Evolutionary conservation across 1,140 invertebrate genomes (phyloP).

Genomic region (Ridgeia piscesae): DNA sequence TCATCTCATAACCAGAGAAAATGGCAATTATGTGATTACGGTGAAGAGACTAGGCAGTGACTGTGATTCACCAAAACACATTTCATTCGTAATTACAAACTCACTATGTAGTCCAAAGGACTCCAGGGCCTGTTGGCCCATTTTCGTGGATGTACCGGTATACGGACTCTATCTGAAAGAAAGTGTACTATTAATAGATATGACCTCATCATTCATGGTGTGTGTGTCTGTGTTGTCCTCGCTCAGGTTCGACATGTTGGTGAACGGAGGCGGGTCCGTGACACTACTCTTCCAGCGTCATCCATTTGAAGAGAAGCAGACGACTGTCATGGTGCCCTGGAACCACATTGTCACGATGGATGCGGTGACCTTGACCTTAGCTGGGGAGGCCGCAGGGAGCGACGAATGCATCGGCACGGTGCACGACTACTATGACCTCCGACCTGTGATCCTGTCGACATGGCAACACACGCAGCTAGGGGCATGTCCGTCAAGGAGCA

Average conservation of each 20-base stretch:
- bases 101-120: too few species aligned
- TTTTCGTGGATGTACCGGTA: neutral
- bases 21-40: too few species aligned
- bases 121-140: too few species aligned
- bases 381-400: slow-evolving; percentile 50
- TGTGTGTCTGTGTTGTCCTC: neutral
- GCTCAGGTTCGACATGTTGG: slow-evolving; percentile 90
- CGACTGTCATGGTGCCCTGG: slow-evolving; percentile 93
- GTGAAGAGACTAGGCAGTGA: too few species aligned
- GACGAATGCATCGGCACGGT: slow-evolving; percentile 59
- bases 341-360: slow-evolving; percentile 76
- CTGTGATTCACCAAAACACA: too few species aligned
- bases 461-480: slow-evolving; percentile 94
- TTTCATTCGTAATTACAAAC: too few species aligned
- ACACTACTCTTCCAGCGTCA: slow-evolving; percentile 90
- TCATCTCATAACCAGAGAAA: too few species aligned
- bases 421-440: slow-evolving; percentile 91
- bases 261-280: slow-evolving; percentile 94
- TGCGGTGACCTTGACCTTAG: slow-evolving; percentile 73
- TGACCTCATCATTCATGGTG: neutral
- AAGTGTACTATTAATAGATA: neutral
- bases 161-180: too few species aligned
- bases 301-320: slow-evolving; percentile 85
- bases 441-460: slow-evolving; percentile 89
- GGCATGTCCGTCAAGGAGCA: slow-evolving; percentile 81